These are phyloP conservation scores for Apotomis betuletana DNA, from an alignment of 2,888 invertebrate genomes.

Conservation along the genomic window DNA sequence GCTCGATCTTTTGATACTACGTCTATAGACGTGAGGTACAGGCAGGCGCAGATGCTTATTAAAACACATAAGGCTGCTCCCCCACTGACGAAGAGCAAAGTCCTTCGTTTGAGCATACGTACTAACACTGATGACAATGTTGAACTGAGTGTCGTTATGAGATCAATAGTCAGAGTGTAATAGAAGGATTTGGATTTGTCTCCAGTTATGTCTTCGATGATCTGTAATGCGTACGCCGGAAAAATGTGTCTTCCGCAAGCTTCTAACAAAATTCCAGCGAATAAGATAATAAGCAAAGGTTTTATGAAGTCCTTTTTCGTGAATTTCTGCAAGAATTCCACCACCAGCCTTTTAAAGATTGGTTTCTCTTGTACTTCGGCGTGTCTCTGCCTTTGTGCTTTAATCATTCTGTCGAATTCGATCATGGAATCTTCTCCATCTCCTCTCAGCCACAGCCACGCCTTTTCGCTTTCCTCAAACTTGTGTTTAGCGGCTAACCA, in stretches of 20 bases:
- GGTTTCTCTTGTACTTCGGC: too few species aligned
- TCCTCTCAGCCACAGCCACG: neutral
- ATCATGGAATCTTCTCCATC: neutral
- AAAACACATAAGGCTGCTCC: neutral
- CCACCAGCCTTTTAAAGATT: neutral
- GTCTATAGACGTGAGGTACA: too few species aligned
- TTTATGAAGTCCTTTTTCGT: neutral
- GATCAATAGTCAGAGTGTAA: neutral
- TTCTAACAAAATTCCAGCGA: neutral
- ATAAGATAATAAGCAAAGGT: neutral
- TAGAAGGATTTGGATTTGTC: neutral
- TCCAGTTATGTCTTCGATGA: neutral
- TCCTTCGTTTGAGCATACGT: neutral
- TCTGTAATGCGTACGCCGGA: neutral
- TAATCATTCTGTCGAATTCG: neutral
- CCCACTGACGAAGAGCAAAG: neutral
- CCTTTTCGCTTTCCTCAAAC: neutral
- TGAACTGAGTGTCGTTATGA: neutral
- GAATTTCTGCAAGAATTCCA: neutral
- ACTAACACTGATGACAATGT: neutral
- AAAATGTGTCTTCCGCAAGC: constrained; percentile 4
- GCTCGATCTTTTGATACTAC: neutral
- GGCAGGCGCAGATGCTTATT: neutral
- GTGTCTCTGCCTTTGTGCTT: neutral
- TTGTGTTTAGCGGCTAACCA: neutral